Conservation (phyloP, 2,888 invertebrate species). For the Chymomyza fuscimana region DNA sequence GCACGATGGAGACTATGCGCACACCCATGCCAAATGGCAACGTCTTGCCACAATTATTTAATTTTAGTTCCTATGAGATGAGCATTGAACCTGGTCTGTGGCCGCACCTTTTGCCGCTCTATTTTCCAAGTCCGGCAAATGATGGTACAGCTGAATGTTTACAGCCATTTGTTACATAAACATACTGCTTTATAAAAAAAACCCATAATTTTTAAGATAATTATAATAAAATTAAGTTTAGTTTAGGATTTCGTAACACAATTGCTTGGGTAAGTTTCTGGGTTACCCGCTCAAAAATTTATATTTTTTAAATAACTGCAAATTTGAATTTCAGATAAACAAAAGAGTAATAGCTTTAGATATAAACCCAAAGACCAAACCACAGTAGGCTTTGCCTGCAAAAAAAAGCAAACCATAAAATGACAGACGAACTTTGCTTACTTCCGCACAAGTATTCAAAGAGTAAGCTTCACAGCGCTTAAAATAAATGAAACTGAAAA, state of each 20-base stretch:
- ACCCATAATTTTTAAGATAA: too few relatives aligned
- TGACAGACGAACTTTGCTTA: slow-evolving; percentile 30
- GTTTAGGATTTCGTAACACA: background rate
- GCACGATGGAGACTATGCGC: slow-evolving; percentile 87
- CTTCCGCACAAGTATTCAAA: slow-evolving; percentile 26
- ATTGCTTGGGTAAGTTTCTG: background rate
- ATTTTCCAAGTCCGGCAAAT: background rate
- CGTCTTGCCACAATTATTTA: slow-evolving; percentile 96
- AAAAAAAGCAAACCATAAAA: slow-evolving; percentile 36
- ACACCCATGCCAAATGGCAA: slow-evolving; percentile 95
- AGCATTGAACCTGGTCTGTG: slow-evolving; percentile 60
- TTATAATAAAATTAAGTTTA: background rate
- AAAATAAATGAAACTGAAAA: slow-evolving; percentile 7
- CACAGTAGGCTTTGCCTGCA: slow-evolving; percentile 49
- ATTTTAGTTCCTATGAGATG: slow-evolving; percentile 91
- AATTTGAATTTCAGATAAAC: too few relatives aligned
- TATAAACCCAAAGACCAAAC: background rate
- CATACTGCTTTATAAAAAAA: too few relatives aligned
- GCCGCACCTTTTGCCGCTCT: slow-evolving; percentile 48
- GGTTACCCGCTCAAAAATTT: too few relatives aligned
- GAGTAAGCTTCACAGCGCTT: slow-evolving; percentile 30
- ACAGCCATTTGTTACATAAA: too few relatives aligned
- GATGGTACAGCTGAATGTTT: background rate
- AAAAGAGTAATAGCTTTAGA: too few relatives aligned
- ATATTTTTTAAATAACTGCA: too few relatives aligned